Percentiles rank a stretch among this genome's conserved stretches.
phyloP scores from a whole-genome alignment of 2,888 invertebrate species.

The Synergus japonicus region DNA sequence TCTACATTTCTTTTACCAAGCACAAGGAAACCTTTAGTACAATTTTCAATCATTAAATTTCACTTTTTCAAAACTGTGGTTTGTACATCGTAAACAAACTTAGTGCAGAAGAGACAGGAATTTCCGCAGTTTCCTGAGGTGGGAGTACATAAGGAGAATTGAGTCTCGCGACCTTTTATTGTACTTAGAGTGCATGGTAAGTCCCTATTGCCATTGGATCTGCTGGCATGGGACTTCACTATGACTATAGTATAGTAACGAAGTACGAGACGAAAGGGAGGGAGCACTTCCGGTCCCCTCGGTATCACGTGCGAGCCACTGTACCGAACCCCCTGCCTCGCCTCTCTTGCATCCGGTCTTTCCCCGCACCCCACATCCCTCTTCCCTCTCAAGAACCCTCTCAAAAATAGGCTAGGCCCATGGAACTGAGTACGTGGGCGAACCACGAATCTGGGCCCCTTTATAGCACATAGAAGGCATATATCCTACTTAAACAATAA shows the following conservation, averaged over 20 bases:
- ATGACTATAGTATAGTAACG: constrained; percentile 51
- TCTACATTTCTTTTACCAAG: background rate
- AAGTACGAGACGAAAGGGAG: constrained; percentile 67
- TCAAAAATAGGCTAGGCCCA: constrained; percentile 74
- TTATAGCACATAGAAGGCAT: constrained; percentile 1
- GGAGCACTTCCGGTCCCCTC: constrained; percentile 75
- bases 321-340: constrained; percentile 71
- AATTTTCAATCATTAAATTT: too few species aligned
- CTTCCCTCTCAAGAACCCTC: constrained; percentile 56
- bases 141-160: background rate
- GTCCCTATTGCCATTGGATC: constrained; percentile 66
- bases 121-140: background rate
- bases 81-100: background rate
- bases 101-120: background rate
- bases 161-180: constrained; percentile 39
- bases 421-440: constrained; percentile 55
- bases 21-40: too few species aligned
- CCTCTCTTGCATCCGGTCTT: constrained; percentile 65
- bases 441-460: constrained; percentile 41
- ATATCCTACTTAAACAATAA: constrained; percentile 32
- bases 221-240: constrained; percentile 53
- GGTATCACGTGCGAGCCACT: constrained; percentile 77
- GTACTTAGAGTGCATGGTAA: constrained; percentile 62
- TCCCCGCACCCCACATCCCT: constrained; percentile 48
- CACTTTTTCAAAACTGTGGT: too few species aligned